Percentiles rank a stretch among this genome's conserved stretches.
Evolutionary conservation across 92 coral and sea anemone species (phyloP).

Genomic region (Epizoanthus illoricatus): DNA sequence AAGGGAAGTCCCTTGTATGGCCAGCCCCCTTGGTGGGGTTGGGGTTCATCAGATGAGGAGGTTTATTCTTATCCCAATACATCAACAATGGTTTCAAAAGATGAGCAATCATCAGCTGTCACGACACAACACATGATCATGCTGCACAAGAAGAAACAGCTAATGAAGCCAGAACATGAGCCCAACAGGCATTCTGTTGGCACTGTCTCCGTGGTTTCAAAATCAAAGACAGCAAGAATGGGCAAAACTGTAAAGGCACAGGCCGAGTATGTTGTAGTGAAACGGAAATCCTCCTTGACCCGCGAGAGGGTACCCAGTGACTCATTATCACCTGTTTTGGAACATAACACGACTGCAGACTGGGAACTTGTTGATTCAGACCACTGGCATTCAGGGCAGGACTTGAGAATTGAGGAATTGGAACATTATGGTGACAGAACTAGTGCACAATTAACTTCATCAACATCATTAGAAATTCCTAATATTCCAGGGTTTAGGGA

Average conservation of each 20-base stretch:
- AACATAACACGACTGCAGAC: constrained; percentile 40
- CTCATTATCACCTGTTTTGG: constrained; percentile 53
- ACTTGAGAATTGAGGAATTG: constrained; percentile 16
- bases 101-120: constrained; percentile 4
- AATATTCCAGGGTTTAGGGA: constrained; percentile 69
- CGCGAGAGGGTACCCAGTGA: constrained; percentile 31
- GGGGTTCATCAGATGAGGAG: constrained; percentile 88
- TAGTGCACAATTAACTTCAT: constrained; percentile 1
- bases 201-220: constrained; percentile 53
- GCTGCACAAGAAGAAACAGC: constrained; percentile 47
- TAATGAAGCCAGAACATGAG: constrained; percentile 38
- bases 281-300: constrained; percentile 48
- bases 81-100: constrained; percentile 53
- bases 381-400: constrained; percentile 32
- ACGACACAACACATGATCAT: constrained; percentile 36
- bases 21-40: constrained; percentile 96
- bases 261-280: constrained; percentile 43
- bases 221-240: constrained; percentile 52
- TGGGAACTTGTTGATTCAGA: constrained; percentile 50
- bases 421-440: background rate
- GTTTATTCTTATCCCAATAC: constrained; percentile 76
- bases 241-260: constrained; percentile 31
- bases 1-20: constrained; percentile 82
- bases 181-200: constrained; percentile 49
- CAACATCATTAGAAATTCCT: constrained; percentile 59